Evolutionary conservation across 2,888 invertebrate species (phyloP), one percentile per base, ranked within the genome.

Genomic region (Scelioninae gen. 2): DNA sequence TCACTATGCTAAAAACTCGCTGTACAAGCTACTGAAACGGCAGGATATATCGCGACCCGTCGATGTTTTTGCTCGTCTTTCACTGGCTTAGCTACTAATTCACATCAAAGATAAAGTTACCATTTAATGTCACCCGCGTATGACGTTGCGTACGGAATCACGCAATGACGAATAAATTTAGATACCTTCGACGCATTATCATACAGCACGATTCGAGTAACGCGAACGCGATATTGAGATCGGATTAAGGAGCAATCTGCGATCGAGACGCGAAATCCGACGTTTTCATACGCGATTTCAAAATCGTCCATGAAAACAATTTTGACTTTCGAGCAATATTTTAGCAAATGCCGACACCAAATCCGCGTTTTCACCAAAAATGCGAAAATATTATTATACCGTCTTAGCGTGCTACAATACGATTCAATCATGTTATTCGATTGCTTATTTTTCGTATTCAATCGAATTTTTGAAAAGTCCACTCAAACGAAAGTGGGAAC

Each of bases 1-100:
- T 25, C 4, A n/a, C n/a, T n/a, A n/a, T 73, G 73, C 63, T 60
- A 75, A 71, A 68, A 71, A 76, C 74, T 77, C 74, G 73, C 73
- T 70, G 69, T 53, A 76, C n/a, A n/a, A 77, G 63, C 71, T 70
- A 41, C 63, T 64, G 58, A 37, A 74, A 45, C 74, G 74, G 61
- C 63, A 41, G 39, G 19, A 37, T 22, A 60, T 53, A 61, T 70
- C 61, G 50, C 37, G 46, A 70, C 65, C 43, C 37, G 53, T 55
- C 50, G 35, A 37, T 39, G 25, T 57, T 71, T 58, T 64, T 33
- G 43, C 50, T 10, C 52, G 33, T 15, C 46, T 10, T 48, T 63
- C 43, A 52, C 16, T 41, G 25, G 43, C 45, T 64, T 64, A 52
- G 15, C 16, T 22, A 52, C 43, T 50, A 63, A 64, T 45, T 52